Percentiles rank a stretch among this genome's conserved stretches.
These are phyloP conservation scores for Trichoplusia ni DNA, from an alignment of 1,140 invertebrate species.

Conservation along the genomic window DNA sequence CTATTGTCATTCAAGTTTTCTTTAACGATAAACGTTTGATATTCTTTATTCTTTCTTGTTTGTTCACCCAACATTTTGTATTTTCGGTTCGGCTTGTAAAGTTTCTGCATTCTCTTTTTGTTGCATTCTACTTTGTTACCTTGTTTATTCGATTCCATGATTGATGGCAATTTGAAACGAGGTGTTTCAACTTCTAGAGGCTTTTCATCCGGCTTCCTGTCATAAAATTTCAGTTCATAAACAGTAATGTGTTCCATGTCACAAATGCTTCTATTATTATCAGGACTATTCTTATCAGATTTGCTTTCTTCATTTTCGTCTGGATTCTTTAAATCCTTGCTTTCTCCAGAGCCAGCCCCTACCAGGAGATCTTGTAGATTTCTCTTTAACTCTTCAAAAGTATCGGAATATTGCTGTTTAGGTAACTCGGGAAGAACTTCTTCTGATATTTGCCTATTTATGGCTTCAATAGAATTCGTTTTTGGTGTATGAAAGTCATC, in stretches of 20 bases:
- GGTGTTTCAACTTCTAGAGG: background rate
- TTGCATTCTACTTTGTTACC: conserved; percentile 35
- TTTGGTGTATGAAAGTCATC: conserved; percentile 64
- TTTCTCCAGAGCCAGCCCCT: conserved; percentile 28
- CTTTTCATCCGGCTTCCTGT: conserved; percentile 36
- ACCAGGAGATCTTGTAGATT: conserved; percentile 58
- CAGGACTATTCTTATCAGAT: conserved; percentile 18
- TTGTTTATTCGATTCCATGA: conserved; percentile 57
- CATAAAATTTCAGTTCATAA: conserved; percentile 59
- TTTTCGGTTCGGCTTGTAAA: conserved; percentile 48
- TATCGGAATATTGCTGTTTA: conserved; percentile 58
- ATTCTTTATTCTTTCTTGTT: conserved; percentile 52
- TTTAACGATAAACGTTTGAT: conserved; percentile 68
- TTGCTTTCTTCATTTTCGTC: background rate
- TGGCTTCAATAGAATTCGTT: conserved; percentile 64
- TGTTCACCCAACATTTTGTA: conserved; percentile 56
- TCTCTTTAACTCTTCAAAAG: conserved; percentile 64
- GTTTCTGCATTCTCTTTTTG: conserved; percentile 47
- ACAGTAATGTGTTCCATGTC: conserved; percentile 74
- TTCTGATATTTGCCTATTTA: conserved; percentile 42
- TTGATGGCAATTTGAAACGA: conserved; percentile 62
- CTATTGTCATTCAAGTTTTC: conserved; percentile 54
- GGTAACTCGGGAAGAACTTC: conserved; percentile 13
- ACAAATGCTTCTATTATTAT: conserved; percentile 44
- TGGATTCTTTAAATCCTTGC: conserved; percentile 3